Evolutionary conservation across 1,140 invertebrate genomes (phyloP), one percentile per base, ranked within the genome.

Genomic region (Musca vetustissima): DNA sequence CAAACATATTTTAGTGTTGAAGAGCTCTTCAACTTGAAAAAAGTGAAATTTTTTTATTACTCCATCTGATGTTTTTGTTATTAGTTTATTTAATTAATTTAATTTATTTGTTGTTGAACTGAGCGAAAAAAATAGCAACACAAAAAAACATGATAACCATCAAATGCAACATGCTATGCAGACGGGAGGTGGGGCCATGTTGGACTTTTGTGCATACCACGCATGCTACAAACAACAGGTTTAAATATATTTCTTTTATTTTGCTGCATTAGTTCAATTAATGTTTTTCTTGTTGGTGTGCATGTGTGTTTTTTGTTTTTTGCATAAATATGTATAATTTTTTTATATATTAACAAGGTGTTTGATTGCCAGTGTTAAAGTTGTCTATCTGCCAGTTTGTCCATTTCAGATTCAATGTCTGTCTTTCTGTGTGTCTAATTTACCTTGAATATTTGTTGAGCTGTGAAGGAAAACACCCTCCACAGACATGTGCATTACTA

Each of bases 281-380:
- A 43, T 43, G 36, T 43, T 43, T 43, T 61, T 32, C 28, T 36
- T 43, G 36, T 13, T 43, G 36, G 6, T 43, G 6, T n/a, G n/a
- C n/a, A n/a, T n/a, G n/a, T n/a, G 28, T 13, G 6, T 43, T 43
- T 4, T 43, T 43, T 4, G 6, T 43, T 43, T 11, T 43, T 43
- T 52, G 49, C 49, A 52, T 19, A 52, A 59, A 59, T 28, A 59
- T 59, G 55, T 28, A 28, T 59, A 59, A 6, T 61, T 61, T 61
- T 61, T 19, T 32, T 9, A 32, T 3, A 13, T 9, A 43, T 43
- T 43, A 43, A 43, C 36, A 43, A 43, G 36, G 36, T 28, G 28
- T 61, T 43, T 19, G n/a, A 24, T 19, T 61, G 28, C 36, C 28
- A 22, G 61, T 19, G 61, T 43, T 43, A 13, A 43, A 13, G 36